A percentile compares a stretch with the other conserved stretches of the same genome.
Evolutionary conservation across 2,113 vertebrate genomes (phyloP).

Genomic region (Apus apus): DNA sequence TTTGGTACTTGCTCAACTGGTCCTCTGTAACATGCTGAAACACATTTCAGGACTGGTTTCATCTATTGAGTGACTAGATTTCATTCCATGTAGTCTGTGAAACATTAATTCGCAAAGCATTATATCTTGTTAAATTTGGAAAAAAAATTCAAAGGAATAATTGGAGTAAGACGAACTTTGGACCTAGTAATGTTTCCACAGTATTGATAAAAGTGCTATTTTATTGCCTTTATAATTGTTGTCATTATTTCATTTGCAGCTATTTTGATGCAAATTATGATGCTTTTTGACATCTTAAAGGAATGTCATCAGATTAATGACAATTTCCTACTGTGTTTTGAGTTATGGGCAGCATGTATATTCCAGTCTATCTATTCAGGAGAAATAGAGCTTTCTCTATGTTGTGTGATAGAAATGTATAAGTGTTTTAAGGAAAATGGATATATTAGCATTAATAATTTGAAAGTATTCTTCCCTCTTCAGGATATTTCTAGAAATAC

Average conservation of each 20-base stretch:
- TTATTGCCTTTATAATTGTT: neutral
- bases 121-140: neutral
- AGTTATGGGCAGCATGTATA: neutral
- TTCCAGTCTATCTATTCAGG: neutral
- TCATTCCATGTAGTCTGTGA: neutral
- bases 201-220: neutral
- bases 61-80: neutral
- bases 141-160: neutral
- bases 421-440: neutral
- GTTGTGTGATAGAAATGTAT: neutral
- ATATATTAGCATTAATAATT: neutral
- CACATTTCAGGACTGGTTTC: neutral
- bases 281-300: neutral
- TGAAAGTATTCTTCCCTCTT: neutral
- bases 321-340: neutral
- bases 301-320: neutral
- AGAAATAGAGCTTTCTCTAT: neutral
- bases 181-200: neutral
- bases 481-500: neutral
- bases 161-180: neutral
- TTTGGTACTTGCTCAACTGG: neutral
- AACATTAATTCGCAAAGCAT: neutral
- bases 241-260: neutral
- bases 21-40: neutral
- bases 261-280: neutral